Evolutionary conservation across 1,140 invertebrate genomes (phyloP), one percentile per base, ranked within the genome.

Genomic region (Cryptotermes secundus): DNA sequence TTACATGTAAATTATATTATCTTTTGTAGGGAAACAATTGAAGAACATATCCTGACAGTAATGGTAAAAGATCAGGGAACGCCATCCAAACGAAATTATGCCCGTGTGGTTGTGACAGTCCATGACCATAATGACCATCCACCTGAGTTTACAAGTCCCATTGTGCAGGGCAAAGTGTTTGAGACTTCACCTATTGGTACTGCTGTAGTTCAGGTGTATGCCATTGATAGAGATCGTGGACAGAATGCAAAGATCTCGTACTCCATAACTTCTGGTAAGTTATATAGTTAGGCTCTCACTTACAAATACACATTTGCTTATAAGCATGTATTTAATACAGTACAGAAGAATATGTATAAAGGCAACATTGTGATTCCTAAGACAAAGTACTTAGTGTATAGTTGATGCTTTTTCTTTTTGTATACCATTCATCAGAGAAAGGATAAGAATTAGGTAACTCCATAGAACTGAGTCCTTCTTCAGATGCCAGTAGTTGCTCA

Each of bases 51-150:
- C 49, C 88, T 99, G 53, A 98, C 96, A 1, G 94, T 98, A 7
- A 96, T 96, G 93, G 97, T 97, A 0, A 94, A 95, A 86, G 97
- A 99, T 89, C 94, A 96, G 87, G 97, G 97, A 1, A 95, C 95
- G 1, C 96, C 95, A 22, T 94, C 96, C 0, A 95, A 97, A 87
- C 91, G 95, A 26, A 97, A 96, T 88, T 97, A 95, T 88, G 96
- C 96, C 3, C 91, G 96, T 86, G 94, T 98, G 0, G 90, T 94
- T 38, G 93, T 98, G 79, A 93, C 93, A 80, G 95, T 98, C 1
- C 92, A 94, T 86, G 97, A 98, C 90, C 94, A 96, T 86, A 98
- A 98, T 89, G 97, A 98, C 88, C 96, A 98, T 88, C 91, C 94
- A 36, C 97, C 97, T 0, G 93, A 95, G 88, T 97, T 97, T 87